These are phyloP conservation scores for Dipodomys stephensi DNA, from an alignment of 2,113 vertebrate species.

Conservation along the genomic window DNA sequence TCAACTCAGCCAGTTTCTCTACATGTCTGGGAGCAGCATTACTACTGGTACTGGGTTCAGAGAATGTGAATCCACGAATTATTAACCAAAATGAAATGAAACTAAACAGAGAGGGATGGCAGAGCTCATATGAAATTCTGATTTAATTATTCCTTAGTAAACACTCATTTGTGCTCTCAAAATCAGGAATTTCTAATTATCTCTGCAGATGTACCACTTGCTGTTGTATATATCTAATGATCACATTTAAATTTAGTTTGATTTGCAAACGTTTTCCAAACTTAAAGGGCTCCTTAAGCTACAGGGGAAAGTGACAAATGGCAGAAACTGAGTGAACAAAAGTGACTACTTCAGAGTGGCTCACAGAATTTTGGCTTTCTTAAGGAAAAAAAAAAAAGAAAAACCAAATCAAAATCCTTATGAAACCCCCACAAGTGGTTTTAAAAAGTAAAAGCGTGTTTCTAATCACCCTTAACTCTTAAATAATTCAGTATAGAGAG, in stretches of 20 bases:
- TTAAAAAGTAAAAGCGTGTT: slow-evolving; percentile 69
- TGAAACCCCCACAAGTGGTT: slow-evolving; percentile 55
- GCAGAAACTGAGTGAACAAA: slow-evolving; percentile 70
- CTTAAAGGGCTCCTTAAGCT: slow-evolving; percentile 73
- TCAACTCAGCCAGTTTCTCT: slow-evolving; percentile 51
- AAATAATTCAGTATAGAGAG: not conserved
- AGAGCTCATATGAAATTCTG: slow-evolving; percentile 81
- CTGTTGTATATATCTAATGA: slow-evolving; percentile 78
- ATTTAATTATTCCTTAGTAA: slow-evolving; percentile 84
- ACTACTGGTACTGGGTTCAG: slow-evolving; percentile 62
- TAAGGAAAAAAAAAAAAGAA: not conserved
- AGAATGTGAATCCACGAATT: slow-evolving; percentile 63
- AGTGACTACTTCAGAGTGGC: slow-evolving; percentile 54
- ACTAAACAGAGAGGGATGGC: slow-evolving; percentile 67
- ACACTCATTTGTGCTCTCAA: slow-evolving; percentile 81
- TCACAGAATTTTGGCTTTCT: slow-evolving; percentile 63
- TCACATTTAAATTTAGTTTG: slow-evolving; percentile 83
- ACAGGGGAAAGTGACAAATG: slow-evolving; percentile 80
- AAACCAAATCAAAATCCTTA: not conserved
- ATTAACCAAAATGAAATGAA: slow-evolving; percentile 67
- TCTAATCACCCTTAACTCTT: slow-evolving; percentile 66
- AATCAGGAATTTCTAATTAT: slow-evolving; percentile 83
- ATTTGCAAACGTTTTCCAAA: slow-evolving; percentile 84
- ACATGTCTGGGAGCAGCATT: slow-evolving; percentile 66
- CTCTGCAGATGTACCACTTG: slow-evolving; percentile 80